Evolutionary conservation across 1,140 invertebrate genomes (phyloP), one percentile per base, ranked within the genome.

Genomic region (Heterodera schachtii): DNA sequence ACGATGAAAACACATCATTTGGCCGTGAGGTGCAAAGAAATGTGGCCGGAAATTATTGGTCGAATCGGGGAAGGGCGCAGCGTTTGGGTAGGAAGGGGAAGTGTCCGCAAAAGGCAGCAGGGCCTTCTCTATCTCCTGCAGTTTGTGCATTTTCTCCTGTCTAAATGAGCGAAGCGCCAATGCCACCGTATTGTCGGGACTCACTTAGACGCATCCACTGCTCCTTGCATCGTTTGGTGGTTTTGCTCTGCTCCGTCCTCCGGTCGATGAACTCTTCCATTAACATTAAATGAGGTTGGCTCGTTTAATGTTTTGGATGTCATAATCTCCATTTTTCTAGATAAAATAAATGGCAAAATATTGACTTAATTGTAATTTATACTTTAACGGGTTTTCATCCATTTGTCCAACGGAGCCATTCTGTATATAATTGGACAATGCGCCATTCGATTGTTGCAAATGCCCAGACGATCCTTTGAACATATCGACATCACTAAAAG

Each of bases 211-310:
- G 57, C 57, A 64, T 64, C 57, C 11, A 5, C 57, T 13, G 57
- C 57, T 19, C 57, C 57, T 11, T 19, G 4, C 19, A 64, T 19
- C 2, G 19, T 11, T 71, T 71, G 31, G 41, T 71, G 21, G 31
- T n/a, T 46, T 31, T 71, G 69, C 6, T 66, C 19, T 13, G n/a
- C 60, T n/a, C 47, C 60, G 16, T 69, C 77, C 16, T 49, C 64
- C 3, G 49, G 16, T 6, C 74, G 77, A 89, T 89, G 77, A 85
- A 90, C 73, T 64, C 46, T 44, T 31, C 16, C 6, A 0, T 64
- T 57, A 75, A 31, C 31, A 31, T 31, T 31, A 31, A 31, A 31
- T 31, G 31, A 31, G 31, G 31, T 0, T 60, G 49, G 73, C 41
- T 52, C 52, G 43, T 73, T 82, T 46, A 82, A 67, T 60, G 75